Conservation (phyloP, 2,113 vertebrate species). For the Caloenas nicobarica region DNA sequence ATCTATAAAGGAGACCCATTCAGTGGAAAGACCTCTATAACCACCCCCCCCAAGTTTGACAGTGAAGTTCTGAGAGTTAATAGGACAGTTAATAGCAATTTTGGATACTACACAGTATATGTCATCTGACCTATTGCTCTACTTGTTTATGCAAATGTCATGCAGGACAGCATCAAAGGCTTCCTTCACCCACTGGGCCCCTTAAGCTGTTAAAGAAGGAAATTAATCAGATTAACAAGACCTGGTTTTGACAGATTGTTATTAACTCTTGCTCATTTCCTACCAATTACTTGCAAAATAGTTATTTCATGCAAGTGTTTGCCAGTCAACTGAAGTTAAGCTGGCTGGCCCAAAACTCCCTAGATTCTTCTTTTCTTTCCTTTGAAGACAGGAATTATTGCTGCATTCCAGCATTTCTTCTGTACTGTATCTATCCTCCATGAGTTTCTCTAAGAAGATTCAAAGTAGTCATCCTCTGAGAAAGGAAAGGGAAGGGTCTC, state of each 20-base stretch:
- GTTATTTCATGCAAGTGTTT: background rate
- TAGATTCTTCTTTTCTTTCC: background rate
- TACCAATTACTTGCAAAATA: background rate
- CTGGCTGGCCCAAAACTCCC: background rate
- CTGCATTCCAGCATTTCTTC: background rate
- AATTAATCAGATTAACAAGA: background rate
- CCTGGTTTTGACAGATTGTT: background rate
- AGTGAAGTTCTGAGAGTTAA: background rate
- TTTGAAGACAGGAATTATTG: background rate
- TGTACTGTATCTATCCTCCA: background rate
- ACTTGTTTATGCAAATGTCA: background rate
- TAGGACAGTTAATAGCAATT: background rate
- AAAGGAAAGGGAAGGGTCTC: background rate
- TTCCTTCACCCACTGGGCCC: background rate
- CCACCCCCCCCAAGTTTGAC: background rate
- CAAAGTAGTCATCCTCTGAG: background rate
- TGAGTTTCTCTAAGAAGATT: background rate
- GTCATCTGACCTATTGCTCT: background rate
- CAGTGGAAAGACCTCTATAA: background rate
- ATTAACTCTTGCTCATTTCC: background rate
- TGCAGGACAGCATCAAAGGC: background rate
- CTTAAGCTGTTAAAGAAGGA: background rate
- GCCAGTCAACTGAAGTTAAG: background rate
- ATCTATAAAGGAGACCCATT: background rate
- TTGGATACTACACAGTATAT: background rate